phyloP scores from a whole-genome alignment of 2,113 vertebrate species.

The Hemibagrus wyckioides region DNA sequence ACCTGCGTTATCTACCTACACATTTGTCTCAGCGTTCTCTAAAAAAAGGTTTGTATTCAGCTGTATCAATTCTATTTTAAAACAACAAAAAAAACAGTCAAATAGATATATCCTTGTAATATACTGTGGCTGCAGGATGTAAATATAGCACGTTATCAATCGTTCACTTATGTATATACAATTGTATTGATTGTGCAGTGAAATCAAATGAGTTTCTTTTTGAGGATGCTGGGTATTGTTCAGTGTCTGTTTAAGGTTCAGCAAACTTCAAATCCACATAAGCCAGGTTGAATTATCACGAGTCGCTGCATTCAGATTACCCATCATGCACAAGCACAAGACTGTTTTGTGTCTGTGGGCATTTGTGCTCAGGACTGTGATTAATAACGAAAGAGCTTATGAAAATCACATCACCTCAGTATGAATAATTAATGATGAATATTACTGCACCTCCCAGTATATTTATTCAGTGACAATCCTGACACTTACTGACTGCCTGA shows the following conservation, averaged over 20 bases:
- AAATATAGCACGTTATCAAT: background rate
- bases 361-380: constrained; percentile 57
- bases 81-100: background rate
- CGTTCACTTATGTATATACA: background rate
- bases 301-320: constrained; percentile 49
- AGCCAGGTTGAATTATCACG: constrained; percentile 53
- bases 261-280: constrained; percentile 22
- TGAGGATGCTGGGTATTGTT: background rate
- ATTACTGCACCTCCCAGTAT: constrained; percentile 44
- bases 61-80: background rate
- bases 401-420: constrained; percentile 62
- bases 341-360: constrained; percentile 55
- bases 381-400: constrained; percentile 67
- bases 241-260: constrained; percentile 18
- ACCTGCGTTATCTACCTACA: constrained; percentile 2
- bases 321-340: constrained; percentile 38
- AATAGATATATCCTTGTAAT: background rate
- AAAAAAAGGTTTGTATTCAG: background rate
- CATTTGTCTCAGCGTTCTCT: background rate
- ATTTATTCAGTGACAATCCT: constrained; percentile 26
- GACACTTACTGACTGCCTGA: constrained; percentile 24
- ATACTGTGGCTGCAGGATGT: background rate
- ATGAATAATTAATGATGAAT: constrained; percentile 69
- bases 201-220: constrained; percentile 17
- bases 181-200: background rate